These are phyloP conservation scores for Ciconia stormi DNA, from an alignment of 2,113 vertebrate genomes.

Conservation along the genomic window DNA sequence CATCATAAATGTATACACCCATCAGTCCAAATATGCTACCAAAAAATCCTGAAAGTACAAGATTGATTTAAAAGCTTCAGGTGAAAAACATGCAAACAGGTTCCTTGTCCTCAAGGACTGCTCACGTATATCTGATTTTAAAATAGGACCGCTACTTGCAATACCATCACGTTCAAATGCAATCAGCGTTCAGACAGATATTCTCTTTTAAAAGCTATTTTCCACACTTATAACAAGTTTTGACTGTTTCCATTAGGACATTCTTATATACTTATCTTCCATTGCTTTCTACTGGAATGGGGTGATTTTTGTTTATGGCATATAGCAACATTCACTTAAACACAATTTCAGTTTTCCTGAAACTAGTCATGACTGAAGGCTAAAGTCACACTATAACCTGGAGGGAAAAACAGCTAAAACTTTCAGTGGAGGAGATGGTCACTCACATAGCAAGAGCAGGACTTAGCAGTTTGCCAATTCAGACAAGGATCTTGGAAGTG, in stretches of 20 bases:
- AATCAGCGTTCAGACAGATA: background rate
- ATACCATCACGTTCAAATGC: background rate
- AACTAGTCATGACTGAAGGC: background rate
- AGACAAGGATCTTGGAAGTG: background rate
- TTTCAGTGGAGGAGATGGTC: background rate
- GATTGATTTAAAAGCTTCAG: background rate
- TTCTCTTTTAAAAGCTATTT: background rate
- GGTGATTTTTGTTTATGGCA: background rate
- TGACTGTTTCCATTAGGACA: background rate
- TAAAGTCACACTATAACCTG: background rate
- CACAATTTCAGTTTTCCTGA: background rate
- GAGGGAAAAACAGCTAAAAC: background rate
- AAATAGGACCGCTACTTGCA: background rate
- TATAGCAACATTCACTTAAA: background rate
- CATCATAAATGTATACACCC: conserved; percentile 91
- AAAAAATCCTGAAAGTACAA: conserved; percentile 84
- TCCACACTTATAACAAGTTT: background rate
- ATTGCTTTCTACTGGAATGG: background rate
- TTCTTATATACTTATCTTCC: background rate
- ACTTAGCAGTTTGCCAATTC: background rate
- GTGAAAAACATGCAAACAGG: background rate
- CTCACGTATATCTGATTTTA: background rate
- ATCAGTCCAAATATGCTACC: conserved; percentile 92
- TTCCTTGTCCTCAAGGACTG: background rate
- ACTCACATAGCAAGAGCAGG: background rate